Conservation (phyloP, 2,797 vertebrate genomes). For the Halcyon chelicuti region DNA sequence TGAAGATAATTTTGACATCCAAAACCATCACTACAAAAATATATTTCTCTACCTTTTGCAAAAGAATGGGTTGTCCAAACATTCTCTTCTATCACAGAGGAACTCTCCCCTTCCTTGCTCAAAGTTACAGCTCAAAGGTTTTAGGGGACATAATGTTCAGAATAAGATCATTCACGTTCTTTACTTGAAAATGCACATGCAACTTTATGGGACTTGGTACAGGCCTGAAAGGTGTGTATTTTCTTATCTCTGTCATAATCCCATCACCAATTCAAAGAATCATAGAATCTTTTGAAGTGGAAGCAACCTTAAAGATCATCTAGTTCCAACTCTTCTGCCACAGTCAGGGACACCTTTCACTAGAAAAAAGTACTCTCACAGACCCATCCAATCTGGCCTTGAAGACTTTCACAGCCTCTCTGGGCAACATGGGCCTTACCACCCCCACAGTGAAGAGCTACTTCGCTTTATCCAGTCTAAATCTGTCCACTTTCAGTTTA, state of each 20-base stretch:
- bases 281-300: background rate
- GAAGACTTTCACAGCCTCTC: background rate
- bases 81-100: background rate
- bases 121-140: background rate
- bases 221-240: background rate
- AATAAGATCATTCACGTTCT: background rate
- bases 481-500: background rate
- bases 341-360: background rate
- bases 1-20: background rate
- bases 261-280: background rate
- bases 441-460: background rate
- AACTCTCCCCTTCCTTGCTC: background rate
- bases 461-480: background rate
- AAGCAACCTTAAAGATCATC: background rate
- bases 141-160: fast-evolving
- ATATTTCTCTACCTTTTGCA: background rate
- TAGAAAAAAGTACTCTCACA: background rate
- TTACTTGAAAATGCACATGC: background rate
- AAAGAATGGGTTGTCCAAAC: background rate
- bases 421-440: no score
- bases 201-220: background rate
- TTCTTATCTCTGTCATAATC: background rate
- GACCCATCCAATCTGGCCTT: background rate
- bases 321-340: background rate
- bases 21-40: background rate